Base-by-base conservation (phyloP, 2,113 vertebrate species). In the Buteo buteo region DNA sequence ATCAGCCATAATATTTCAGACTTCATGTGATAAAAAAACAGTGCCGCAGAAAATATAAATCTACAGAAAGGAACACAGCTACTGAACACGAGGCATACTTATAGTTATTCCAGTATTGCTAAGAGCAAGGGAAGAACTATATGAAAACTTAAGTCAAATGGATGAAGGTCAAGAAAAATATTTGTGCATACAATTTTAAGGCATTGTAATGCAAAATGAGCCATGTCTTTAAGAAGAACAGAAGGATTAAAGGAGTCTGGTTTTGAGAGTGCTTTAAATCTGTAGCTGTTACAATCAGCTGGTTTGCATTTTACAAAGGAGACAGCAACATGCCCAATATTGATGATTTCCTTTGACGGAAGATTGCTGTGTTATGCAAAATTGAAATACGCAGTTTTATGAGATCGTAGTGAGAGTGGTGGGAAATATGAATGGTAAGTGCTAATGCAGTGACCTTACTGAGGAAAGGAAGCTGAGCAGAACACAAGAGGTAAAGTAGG, bases 291-390 rank as follows among this genome's bases (percentile, higher is more conserved):
- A 13, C 16, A 69, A 42, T 42, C 13, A 36, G 34, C 17, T 69
- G 15, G 3, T 89, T 59, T 83, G 29, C 6, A 25, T 64, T 86
- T 67, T 71, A 44, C 26, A 73, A 72, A 67, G 24, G 3, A 0
- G 47, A 14, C 9, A 65, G 31, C 7, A 74, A 40, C 0, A 0
- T 67, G 29, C 13, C 18, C 12, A 45, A 9, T 19, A 57, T 14
- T 32, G 22, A 73, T 40, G 1, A 21, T 73, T 61, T 88, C 64
- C 42, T 84, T 40, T 81, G 45, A n/a, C 13, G 38, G 18, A 54
- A 88, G 40, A 32, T 42, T 70, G 5, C 2, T 58, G 20, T 2
- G 2, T 65, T 78, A 31, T 69, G 26, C 26, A 86, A 88, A 80
- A 44, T 1, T 49, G 34, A 44, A 69, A 44, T 26, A 49, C 1